Evolutionary conservation across 2,888 invertebrate species (phyloP), one percentile per base, ranked within the genome.

Genomic region (Nephrotoma guestfalica): DNA sequence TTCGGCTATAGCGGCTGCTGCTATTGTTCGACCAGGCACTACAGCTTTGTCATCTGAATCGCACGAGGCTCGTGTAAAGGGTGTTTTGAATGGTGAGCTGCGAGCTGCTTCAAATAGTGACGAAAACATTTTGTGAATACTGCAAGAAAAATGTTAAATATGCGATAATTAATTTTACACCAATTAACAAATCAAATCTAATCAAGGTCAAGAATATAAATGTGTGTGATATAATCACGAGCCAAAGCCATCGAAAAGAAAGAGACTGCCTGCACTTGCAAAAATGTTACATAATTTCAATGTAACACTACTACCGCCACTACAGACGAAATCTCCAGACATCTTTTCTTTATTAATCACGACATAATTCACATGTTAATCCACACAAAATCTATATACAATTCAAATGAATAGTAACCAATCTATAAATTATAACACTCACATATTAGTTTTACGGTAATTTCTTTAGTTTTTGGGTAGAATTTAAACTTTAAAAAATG

Each of bases 11-110:
- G 89, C 88, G 40, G 90, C 90, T 47, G 91, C 90, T 86, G 90
- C 89, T 86, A 91, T 91, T 88, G 90, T 89, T n/a, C 91, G 90
- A 41, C 90, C 90, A 13, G 88, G 87, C 0, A 90, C 89, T 9
- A 87, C 30, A 86, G 42, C 7, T 87, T 87, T 86, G 42, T 43
- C 87, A 6, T 86, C 41, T 57, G 92, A 89, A 88, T 93, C 93
- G 90, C 94, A 94, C 89, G 93, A 93, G n/a, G 92, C 94, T 43
- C 92, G 91, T 85, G 92, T 91, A 88, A 94, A 92, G 11, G 94
- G 94, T 85, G 93, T 92, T 88, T 93, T 93, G 92, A 94, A 94
- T 57, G 94, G 94, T 87, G 93, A 93, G 90, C 93, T 93, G 90
- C 93, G 93, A 89, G 94, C 94, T 90, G 93, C 91, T 90, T 94